Evolutionary conservation across 2,113 vertebrate species (phyloP).

Genomic region (Solea senegalensis): DNA sequence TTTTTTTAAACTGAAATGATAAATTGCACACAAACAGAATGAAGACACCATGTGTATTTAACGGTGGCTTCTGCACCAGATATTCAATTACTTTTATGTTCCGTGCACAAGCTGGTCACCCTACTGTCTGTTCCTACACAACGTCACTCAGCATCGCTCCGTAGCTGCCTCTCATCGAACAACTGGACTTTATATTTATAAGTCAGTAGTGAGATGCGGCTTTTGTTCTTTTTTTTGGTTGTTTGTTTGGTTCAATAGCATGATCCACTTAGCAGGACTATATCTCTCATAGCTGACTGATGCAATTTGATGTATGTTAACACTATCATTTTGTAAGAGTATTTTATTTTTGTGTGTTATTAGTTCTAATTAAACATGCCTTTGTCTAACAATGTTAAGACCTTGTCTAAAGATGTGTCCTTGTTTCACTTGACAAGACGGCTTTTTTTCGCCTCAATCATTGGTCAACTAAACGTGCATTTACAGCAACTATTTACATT

Average conservation of each 20-base stretch:
- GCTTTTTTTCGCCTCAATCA: background rate
- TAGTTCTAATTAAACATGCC: conserved; percentile 83
- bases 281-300: conserved; percentile 82
- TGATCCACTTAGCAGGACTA: conserved; percentile 77
- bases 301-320: conserved; percentile 85
- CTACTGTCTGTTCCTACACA: conserved; percentile 54
- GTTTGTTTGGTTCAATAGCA: conserved; percentile 62
- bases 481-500: background rate
- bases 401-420: conserved; percentile 47
- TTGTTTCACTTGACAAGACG: background rate
- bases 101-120: conserved; percentile 72
- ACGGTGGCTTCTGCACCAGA: conserved; percentile 57
- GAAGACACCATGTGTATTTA: conserved; percentile 62
- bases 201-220: conserved; percentile 60
- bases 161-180: conserved; percentile 57
- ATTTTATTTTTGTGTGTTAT: conserved; percentile 86
- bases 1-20: conserved; percentile 54
- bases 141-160: conserved; percentile 39
- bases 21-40: conserved; percentile 71
- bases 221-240: conserved; percentile 17
- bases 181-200: conserved; percentile 52
- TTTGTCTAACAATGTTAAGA: conserved; percentile 79
- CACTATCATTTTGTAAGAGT: conserved; percentile 85
- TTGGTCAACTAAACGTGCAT: background rate
- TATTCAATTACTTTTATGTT: conserved; percentile 65